A percentile compares a stretch with the other conserved stretches of the same genome.
These are phyloP conservation scores for Clostera curtula DNA, from an alignment of 2,888 invertebrate genomes.

Conservation along the genomic window DNA sequence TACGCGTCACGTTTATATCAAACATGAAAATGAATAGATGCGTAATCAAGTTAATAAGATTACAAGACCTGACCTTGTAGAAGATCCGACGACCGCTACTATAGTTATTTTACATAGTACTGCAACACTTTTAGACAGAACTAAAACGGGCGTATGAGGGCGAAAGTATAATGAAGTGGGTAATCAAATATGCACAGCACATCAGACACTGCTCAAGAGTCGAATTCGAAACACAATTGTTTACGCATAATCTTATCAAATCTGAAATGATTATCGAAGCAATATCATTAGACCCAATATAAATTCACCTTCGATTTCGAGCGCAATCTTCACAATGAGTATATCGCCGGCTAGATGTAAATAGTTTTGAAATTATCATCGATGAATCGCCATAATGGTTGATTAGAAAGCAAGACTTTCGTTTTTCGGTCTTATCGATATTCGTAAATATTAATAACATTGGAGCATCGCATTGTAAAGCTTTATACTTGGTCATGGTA, in stretches of 20 bases:
- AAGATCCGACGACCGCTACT: too few relatives aligned
- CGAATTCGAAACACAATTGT: too few relatives aligned
- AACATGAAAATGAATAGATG: too few relatives aligned
- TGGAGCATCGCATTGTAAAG: neutral
- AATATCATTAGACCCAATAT: conserved; percentile 14
- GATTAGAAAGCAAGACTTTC: conserved; percentile 10
- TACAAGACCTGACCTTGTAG: too few relatives aligned
- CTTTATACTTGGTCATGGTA: neutral
- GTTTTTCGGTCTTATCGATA: conserved; percentile 4
- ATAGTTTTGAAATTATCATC: conserved; percentile 4
- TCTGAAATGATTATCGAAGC: conserved; percentile 18
- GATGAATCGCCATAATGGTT: conserved; percentile 6
- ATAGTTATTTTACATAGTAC: too few relatives aligned
- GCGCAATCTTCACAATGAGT: conserved; percentile 18
- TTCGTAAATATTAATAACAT: neutral
- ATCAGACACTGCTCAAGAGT: too few relatives aligned
- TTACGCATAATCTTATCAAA: conserved; percentile 29
- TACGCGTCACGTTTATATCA: too few relatives aligned
- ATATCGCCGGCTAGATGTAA: conserved; percentile 15
- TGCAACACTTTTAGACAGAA: too few relatives aligned
- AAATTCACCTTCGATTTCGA: conserved; percentile 6
- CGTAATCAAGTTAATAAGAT: too few relatives aligned
- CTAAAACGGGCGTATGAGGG: too few relatives aligned
- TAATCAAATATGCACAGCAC: too few relatives aligned
- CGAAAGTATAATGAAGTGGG: too few relatives aligned